Conservation (phyloP, 2,797 vertebrate species). For the Rhabdophis nuchalis region DNA sequence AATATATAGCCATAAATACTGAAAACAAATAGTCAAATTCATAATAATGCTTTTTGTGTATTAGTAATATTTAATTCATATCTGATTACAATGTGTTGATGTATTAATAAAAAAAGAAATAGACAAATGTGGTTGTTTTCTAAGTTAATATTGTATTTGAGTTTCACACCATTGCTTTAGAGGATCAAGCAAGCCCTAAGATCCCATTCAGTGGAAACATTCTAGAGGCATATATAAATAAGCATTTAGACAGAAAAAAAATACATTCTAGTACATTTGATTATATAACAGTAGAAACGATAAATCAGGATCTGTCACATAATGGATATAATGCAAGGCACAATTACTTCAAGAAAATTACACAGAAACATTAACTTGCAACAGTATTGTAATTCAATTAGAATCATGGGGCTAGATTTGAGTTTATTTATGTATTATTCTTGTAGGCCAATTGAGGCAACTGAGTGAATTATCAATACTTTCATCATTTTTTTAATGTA, state of each 20-base stretch:
- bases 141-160: background rate
- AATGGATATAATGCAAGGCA: slow-evolving; percentile 7
- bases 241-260: background rate
- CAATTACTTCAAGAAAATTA: background rate
- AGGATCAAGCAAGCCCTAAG: background rate
- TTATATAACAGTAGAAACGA: background rate
- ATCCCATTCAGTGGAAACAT: background rate
- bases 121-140: background rate
- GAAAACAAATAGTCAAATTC: background rate
- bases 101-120: background rate
- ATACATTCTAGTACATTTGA: background rate
- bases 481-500: background rate
- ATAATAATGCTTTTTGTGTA: background rate
- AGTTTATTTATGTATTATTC: background rate
- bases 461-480: background rate
- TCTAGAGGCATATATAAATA: background rate
- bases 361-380: background rate
- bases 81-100: background rate
- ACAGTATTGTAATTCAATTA: background rate
- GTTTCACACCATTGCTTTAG: background rate
- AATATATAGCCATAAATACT: background rate
- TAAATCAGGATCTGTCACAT: background rate
- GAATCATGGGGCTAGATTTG: background rate
- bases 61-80: background rate
- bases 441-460: background rate